Evolutionary conservation across 1,140 invertebrate species (phyloP), one percentile per base, ranked within the genome.

Genomic region (Bathynomus jamesi): DNA sequence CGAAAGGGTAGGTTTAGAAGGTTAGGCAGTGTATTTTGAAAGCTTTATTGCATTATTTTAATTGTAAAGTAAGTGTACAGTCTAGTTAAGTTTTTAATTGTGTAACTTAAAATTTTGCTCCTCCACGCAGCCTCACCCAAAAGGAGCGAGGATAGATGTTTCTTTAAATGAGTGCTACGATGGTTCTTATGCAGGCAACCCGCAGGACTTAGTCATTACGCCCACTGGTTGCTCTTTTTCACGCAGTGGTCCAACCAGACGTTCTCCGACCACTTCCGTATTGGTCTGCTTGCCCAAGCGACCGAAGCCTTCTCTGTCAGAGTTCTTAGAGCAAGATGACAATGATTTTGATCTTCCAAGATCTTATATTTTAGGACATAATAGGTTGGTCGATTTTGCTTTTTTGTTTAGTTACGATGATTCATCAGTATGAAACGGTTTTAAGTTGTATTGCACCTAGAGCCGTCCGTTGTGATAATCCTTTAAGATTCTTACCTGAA

Each of bases 141-240:
- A 90, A 81, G 93, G 93, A 72, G 91, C 92, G 60, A 84, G 92
- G 76, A 94, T 98, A 74, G 94, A 98, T 83, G 94, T 98, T 11
- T 91, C 94, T 0, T 92, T 98, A 71, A 98, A 98, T 83, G 94
- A 97, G 80, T 85, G 89, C 53, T 98, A 95, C 81, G 95, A 98
- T 83, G 94, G 95, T 0, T 96, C 94, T 0, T 98, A 97, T 81
- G 89, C 91, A 21, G 95, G 95, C n/a, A 94, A 93, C 69, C 94
- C 94, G 0, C 93, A 95, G 79, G 93, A 96, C 83, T 83, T 96
- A 62, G 88, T 90, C 81, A 90, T 87, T 72, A 87, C 84, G 80
- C 91, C 87, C 73, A 88, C 81, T 80, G 86, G 80, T 78, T 71
- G 66, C 53, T 69, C 25, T 71, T 89, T 87, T 77, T 89, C 89